Evolutionary conservation across 1,140 invertebrate species (phyloP).

Genomic region (Armadillidium nasatum): DNA sequence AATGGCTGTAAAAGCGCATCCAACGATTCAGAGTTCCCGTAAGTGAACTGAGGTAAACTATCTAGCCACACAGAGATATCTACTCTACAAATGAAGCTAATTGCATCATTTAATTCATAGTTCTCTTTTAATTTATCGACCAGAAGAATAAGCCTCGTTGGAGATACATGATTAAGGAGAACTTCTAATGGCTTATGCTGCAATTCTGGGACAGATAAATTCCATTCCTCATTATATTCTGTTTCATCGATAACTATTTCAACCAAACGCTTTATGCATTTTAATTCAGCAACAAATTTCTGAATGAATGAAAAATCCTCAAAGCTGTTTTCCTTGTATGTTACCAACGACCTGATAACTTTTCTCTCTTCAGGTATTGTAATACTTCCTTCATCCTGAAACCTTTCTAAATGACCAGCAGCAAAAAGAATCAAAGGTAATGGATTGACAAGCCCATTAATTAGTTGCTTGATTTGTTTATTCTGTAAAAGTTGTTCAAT

Average conservation of each 20-base stretch:
- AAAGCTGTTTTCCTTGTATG: constrained; percentile 29
- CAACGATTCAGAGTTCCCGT: constrained; percentile 31
- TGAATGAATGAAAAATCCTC: constrained; percentile 35
- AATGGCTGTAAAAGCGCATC: constrained; percentile 31
- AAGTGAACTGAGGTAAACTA: constrained; percentile 34
- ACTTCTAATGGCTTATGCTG: constrained; percentile 34
- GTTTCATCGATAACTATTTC: constrained; percentile 35
- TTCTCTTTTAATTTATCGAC: constrained; percentile 32
- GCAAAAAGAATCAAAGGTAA: not conserved
- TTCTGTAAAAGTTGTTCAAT: not conserved
- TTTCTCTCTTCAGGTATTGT: constrained; percentile 14
- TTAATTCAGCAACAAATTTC: constrained; percentile 34
- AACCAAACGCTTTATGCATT: constrained; percentile 24
- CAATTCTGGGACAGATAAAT: constrained; percentile 22
- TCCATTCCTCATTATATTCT: constrained; percentile 42
- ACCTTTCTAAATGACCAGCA: not conserved
- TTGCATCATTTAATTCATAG: constrained; percentile 26
- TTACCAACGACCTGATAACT: constrained; percentile 27
- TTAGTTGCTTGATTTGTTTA: not conserved
- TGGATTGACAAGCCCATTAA: not conserved
- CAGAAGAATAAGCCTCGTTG: constrained; percentile 34
- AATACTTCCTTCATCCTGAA: not conserved
- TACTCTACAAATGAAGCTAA: constrained; percentile 35
- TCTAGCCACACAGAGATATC: constrained; percentile 42
- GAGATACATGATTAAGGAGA: constrained; percentile 35